Conservation (phyloP, 2,113 vertebrate genomes). For the Euleptes europaea region DNA sequence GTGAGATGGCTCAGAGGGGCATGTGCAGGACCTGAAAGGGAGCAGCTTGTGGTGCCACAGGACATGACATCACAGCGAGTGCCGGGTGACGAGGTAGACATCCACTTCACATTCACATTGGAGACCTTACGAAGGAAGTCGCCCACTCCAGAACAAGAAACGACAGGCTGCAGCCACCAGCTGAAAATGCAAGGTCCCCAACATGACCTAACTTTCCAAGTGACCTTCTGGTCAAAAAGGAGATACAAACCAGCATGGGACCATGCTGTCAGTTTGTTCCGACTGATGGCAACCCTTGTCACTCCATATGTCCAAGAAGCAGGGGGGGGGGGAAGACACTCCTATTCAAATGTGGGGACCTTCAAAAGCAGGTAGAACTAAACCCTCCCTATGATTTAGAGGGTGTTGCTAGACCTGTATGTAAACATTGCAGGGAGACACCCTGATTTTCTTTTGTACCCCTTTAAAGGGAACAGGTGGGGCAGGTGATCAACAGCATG, state of each 20-base stretch:
- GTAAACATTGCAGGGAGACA: constrained; percentile 20
- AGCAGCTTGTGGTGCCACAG: not conserved
- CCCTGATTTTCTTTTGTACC: not conserved
- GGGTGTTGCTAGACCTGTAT: not conserved
- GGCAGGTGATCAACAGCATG: not conserved
- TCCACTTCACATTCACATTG: not conserved
- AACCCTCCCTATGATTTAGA: not conserved
- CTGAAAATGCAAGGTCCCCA: too few relatives aligned
- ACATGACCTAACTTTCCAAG: not conserved
- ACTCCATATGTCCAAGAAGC: not conserved
- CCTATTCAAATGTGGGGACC: not conserved
- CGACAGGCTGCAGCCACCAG: not conserved
- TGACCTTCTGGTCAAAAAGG: not conserved
- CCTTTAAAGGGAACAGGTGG: not conserved
- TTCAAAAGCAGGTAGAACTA: not conserved
- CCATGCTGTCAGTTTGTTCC: not conserved
- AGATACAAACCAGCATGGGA: not conserved
- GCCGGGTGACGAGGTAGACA: not conserved
- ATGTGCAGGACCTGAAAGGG: not conserved
- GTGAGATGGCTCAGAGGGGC: not conserved
- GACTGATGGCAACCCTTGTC: not conserved
- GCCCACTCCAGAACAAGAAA: not conserved
- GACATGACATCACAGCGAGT: not conserved
- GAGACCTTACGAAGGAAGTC: not conserved
- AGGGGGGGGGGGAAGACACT: not conserved